A percentile compares a stretch with the other conserved stretches of the same genome.
phyloP scores from a whole-genome alignment of 2,888 invertebrate species.

The Andrena chrysosceles region DNA sequence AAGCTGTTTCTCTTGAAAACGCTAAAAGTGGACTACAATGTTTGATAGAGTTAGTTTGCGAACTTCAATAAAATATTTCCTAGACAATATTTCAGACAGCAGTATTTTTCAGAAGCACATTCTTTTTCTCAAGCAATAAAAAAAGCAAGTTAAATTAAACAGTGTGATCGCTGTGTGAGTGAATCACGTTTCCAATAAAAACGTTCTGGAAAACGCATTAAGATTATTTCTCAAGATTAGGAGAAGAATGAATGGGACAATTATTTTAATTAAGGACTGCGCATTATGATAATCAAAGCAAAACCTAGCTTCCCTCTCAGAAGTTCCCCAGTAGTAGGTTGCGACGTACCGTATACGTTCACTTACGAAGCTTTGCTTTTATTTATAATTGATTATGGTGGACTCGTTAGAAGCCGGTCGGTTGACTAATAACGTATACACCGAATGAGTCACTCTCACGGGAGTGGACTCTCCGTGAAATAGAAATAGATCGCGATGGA shows the following conservation, averaged over 20 bases:
- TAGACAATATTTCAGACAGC: no score
- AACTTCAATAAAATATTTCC: no score
- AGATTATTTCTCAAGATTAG: background rate
- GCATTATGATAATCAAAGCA: background rate
- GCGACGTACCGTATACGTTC: conserved; percentile 6
- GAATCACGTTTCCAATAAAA: no score
- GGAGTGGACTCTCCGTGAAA: conserved; percentile 74
- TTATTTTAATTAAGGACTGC: background rate
- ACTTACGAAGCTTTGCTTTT: conserved; percentile 44
- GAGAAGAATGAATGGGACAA: background rate
- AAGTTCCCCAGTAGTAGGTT: background rate
- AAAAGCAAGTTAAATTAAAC: no score
- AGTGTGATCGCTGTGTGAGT: no score
- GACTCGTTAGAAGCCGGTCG: conserved; percentile 65
- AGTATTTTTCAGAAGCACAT: no score
- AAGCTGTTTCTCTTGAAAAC: no score
- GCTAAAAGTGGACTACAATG: no score
- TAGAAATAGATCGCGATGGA: conserved; percentile 77
- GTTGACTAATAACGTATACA: conserved; percentile 72
- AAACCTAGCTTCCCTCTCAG: background rate
- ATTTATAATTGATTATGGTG: conserved; percentile 73
- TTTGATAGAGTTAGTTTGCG: no score
- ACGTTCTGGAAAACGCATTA: no score
- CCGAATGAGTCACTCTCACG: conserved; percentile 68
- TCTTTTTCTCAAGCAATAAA: no score